Evolutionary conservation across 2,797 vertebrate species (phyloP).

Genomic region (Mormyrops boulengeri): DNA sequence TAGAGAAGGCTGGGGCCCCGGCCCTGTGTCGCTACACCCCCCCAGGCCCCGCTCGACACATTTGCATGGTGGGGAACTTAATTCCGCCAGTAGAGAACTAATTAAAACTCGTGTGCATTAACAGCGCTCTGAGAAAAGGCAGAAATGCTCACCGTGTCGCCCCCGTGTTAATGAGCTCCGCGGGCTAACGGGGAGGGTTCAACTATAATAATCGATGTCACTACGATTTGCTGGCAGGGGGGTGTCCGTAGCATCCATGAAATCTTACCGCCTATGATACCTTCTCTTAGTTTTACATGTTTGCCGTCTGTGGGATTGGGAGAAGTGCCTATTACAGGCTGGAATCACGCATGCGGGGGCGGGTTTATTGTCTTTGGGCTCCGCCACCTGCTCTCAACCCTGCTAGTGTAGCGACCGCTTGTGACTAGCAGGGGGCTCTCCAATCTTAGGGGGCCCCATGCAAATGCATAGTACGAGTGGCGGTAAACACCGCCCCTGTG

Average conservation of each 20-base stretch:
- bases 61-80: conserved; percentile 26
- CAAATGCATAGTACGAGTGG: background rate
- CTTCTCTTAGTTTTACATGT: background rate
- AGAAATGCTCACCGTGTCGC: background rate
- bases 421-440: background rate
- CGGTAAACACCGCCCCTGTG: background rate
- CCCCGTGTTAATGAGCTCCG: conserved; percentile 23
- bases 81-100: conserved; percentile 26
- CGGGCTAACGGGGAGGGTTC: background rate
- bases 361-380: background rate
- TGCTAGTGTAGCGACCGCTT: background rate
- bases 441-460: background rate
- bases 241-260: background rate
- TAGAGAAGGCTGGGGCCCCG: background rate
- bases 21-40: background rate
- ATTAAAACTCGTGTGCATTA: conserved; percentile 33
- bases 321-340: background rate
- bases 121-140: conserved; percentile 19
- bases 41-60: background rate
- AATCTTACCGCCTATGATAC: background rate
- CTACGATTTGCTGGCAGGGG: background rate
- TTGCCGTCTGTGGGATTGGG: background rate
- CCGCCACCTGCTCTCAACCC: background rate
- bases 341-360: background rate
- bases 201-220: conserved; percentile 3